A percentile compares a stretch with the other conserved stretches of the same genome.
Evolutionary conservation across 2,888 invertebrate species (phyloP).

Genomic region (Nephrotoma flavescens): DNA sequence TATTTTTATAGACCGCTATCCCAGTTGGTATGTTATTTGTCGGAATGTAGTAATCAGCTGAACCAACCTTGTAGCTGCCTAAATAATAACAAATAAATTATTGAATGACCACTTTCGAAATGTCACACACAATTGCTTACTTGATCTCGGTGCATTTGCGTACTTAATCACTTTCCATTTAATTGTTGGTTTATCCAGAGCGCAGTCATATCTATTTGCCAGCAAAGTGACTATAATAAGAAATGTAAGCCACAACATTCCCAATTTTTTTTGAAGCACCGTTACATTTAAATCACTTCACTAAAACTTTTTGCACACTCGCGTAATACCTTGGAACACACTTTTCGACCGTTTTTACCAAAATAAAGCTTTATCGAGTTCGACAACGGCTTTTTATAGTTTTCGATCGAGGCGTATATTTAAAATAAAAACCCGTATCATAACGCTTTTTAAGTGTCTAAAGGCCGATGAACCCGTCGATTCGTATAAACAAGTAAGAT

Average conservation of each 20-base stretch:
- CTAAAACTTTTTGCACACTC: not conserved
- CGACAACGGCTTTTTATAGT: not conserved
- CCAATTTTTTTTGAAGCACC: not conserved
- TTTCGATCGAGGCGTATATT: not conserved
- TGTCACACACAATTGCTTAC: not conserved
- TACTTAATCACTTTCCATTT: not conserved
- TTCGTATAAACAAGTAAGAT: not conserved
- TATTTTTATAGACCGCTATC: slow-evolving; percentile 19
- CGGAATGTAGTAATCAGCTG: slow-evolving; percentile 18
- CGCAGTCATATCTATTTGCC: not conserved
- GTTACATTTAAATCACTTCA: not conserved
- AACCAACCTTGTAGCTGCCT: not conserved
- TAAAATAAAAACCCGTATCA: not conserved
- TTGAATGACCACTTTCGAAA: not conserved
- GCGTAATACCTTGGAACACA: not conserved
- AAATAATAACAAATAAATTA: not conserved
- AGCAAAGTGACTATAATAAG: not conserved
- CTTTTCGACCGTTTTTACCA: not conserved
- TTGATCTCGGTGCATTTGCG: not conserved
- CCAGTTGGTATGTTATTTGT: slow-evolving; percentile 32
- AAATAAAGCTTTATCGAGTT: not conserved
- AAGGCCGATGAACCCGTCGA: not conserved
- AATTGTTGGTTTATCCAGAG: not conserved
- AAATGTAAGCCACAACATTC: not conserved
- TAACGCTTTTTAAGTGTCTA: not conserved